These are phyloP conservation scores for Gisinianus flammeolus DNA, from an alignment of 2,888 invertebrate species.

Conservation along the genomic window DNA sequence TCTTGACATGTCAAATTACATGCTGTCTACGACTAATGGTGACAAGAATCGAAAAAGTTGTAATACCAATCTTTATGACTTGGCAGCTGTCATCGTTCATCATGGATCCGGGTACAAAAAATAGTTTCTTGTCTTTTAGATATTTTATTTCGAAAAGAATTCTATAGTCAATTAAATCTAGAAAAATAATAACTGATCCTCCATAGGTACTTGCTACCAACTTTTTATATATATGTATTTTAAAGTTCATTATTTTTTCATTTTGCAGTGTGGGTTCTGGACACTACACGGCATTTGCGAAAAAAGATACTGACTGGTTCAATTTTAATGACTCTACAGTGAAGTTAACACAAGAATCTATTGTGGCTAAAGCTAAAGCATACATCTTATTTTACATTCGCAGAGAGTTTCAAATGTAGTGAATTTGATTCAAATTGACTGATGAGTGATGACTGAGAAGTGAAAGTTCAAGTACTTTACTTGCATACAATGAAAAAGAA, in stretches of 20 bases:
- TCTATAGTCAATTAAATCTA: no score
- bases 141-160: not conserved
- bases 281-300: constrained; percentile 84
- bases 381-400: constrained; percentile 85
- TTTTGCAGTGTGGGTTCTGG: constrained; percentile 76
- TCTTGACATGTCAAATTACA: constrained; percentile 79
- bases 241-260: constrained; percentile 18
- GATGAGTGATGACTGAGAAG: not conserved
- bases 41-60: not conserved
- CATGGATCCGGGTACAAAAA: constrained; percentile 74
- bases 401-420: constrained; percentile 66
- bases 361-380: constrained; percentile 79
- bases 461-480: not conserved
- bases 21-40: constrained; percentile 64
- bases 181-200: no score
- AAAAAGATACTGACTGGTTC: constrained; percentile 79
- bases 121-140: not conserved
- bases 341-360: constrained; percentile 70
- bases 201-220: no score
- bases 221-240: no score
- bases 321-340: constrained; percentile 86
- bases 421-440: not conserved
- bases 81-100: constrained; percentile 81
- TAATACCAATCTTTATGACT: constrained; percentile 71
- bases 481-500: not conserved